phyloP scores from a whole-genome alignment of 2,113 vertebrate genomes.

The Eurypyga helias region DNA sequence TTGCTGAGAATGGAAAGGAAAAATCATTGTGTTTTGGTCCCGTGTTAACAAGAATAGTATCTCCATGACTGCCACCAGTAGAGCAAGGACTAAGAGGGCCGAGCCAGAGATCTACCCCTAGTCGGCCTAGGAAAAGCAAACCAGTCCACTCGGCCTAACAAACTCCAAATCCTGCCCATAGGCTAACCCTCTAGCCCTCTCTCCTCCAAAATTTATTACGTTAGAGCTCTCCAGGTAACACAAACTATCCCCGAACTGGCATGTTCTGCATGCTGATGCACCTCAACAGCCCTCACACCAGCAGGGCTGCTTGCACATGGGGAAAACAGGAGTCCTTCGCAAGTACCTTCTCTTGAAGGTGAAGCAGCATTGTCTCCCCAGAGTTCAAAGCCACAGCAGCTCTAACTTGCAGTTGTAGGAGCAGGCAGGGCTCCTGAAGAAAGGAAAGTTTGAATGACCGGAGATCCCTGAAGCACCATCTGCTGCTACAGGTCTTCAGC shows the following conservation, averaged over 20 bases:
- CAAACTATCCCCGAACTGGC: not conserved
- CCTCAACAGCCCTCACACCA: not conserved
- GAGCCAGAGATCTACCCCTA: not conserved
- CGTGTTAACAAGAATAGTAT: not conserved
- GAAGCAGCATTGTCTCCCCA: not conserved
- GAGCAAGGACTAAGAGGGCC: not conserved
- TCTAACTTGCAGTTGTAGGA: not conserved
- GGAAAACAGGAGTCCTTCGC: not conserved
- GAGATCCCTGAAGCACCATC: fast-evolving
- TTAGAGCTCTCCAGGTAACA: not conserved
- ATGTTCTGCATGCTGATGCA: not conserved
- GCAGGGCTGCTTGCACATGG: not conserved
- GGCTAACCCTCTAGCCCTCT: not conserved
- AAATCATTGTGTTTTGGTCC: not conserved
- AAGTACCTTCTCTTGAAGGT: not conserved
- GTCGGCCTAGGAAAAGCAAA: not conserved
- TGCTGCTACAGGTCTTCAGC: not conserved
- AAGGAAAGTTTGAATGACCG: not conserved
- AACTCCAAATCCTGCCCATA: not conserved
- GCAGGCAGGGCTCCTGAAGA: not conserved
- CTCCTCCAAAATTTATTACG: not conserved
- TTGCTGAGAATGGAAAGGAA: not conserved
- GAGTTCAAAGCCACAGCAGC: not conserved
- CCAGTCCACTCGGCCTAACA: not conserved
- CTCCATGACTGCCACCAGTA: not conserved